phyloP scores from a whole-genome alignment of 2,888 invertebrate genomes.

The Chrysodeixis includens region DNA sequence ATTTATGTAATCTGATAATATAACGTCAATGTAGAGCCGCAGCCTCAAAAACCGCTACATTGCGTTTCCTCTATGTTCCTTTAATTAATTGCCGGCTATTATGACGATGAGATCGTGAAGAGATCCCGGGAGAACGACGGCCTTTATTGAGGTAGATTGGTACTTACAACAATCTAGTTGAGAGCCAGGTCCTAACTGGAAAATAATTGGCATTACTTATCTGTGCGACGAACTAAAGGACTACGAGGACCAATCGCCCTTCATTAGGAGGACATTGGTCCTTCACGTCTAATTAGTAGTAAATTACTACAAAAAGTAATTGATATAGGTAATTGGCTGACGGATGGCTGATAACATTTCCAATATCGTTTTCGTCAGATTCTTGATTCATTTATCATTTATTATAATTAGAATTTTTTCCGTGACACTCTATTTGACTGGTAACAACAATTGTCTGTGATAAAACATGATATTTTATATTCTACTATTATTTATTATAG shows the following conservation, averaged over 20 bases:
- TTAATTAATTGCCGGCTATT: constrained; percentile 53
- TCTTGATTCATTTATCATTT: not conserved
- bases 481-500: not conserved
- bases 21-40: constrained; percentile 67
- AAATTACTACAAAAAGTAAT: not conserved
- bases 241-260: not conserved
- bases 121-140: constrained; percentile 32
- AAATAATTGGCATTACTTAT: not conserved
- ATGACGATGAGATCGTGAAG: constrained; percentile 20
- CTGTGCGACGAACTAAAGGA: not conserved
- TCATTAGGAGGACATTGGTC: not conserved
- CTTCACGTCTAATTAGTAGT: not conserved
- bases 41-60: constrained; percentile 49
- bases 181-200: constrained; percentile 1
- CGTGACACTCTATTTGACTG: too few relatives aligned
- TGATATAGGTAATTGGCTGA: not conserved
- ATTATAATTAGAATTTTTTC: too few relatives aligned
- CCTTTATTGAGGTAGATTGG: constrained; percentile 5
- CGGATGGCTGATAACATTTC: not conserved
- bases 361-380: not conserved
- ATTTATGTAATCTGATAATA: constrained; percentile 79
- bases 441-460: too few relatives aligned
- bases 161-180: constrained; percentile 6
- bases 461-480: not conserved
- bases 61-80: constrained; percentile 36